Conservation (phyloP, 2,797 vertebrate species). For the Mus spretus region DNA sequence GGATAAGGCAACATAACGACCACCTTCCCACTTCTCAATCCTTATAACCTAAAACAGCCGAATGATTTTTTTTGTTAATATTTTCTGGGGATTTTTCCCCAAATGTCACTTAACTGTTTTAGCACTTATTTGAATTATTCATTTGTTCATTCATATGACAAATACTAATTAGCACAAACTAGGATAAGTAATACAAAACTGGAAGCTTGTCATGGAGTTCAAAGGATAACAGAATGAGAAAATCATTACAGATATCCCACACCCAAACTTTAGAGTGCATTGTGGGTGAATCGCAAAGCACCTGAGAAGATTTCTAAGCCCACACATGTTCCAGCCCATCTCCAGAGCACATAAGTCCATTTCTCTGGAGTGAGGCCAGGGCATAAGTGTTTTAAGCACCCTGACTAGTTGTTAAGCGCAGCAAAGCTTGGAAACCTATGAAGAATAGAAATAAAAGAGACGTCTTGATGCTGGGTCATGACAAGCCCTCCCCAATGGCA, state of each 20-base stretch:
- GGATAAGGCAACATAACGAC: slow-evolving; percentile 7
- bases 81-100: neutral
- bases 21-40: neutral
- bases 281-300: neutral
- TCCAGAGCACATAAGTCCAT: neutral
- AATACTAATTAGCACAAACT: slow-evolving; percentile 50
- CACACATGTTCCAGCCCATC: neutral
- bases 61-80: neutral
- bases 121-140: slow-evolving; percentile 28
- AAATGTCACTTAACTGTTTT: slow-evolving; percentile 59
- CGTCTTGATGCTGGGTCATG: neutral
- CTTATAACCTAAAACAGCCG: neutral
- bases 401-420: neutral
- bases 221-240: neutral
- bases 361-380: neutral
- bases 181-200: slow-evolving; percentile 9
- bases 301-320: neutral
- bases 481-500: neutral
- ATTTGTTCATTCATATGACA: slow-evolving; percentile 17
- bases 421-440: slow-evolving; percentile 21
- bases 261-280: neutral
- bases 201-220: slow-evolving; percentile 2
- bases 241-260: neutral
- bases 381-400: neutral
- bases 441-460: slow-evolving; percentile 55